A percentile compares a stretch with the other conserved stretches of the same genome.
phyloP scores from a whole-genome alignment of 2,797 vertebrate species.

The Melanotaenia boesemani region DNA sequence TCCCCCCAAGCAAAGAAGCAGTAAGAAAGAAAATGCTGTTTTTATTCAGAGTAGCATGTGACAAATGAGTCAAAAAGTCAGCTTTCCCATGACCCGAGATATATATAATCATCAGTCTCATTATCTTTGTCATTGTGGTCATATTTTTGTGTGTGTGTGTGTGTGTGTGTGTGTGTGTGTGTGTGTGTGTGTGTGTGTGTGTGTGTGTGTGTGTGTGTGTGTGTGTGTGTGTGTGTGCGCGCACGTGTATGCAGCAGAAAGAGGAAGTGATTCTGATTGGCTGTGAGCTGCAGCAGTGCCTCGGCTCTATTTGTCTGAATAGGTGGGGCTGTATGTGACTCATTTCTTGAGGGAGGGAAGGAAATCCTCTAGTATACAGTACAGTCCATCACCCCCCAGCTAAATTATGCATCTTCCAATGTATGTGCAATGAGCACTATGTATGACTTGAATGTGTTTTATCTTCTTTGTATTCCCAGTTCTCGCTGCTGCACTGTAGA shows the following conservation, averaged over 20 bases:
- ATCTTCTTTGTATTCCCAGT: conserved; percentile 24
- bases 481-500: conserved; percentile 5
- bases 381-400: conserved; percentile 12
- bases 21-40: background rate
- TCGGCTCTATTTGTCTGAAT: conserved; percentile 3
- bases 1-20: background rate
- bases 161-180: background rate
- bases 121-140: background rate
- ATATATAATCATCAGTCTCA: conserved; percentile 17
- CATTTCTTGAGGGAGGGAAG: conserved; percentile 42
- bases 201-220: background rate
- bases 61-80: conserved; percentile 33
- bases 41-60: background rate
- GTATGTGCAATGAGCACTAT: background rate
- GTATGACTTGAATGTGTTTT: background rate
- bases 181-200: background rate
- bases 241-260: background rate
- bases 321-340: conserved; percentile 60
- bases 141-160: background rate
- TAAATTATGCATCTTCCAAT: conserved; percentile 24
- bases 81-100: conserved; percentile 33
- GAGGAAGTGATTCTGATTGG: conserved; percentile 61
- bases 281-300: conserved; percentile 33
- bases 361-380: conserved; percentile 46
- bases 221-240: background rate